Evolutionary conservation across 2,888 invertebrate genomes (phyloP), one percentile per base, ranked within the genome.

Genomic region (Epinotia demarniana): DNA sequence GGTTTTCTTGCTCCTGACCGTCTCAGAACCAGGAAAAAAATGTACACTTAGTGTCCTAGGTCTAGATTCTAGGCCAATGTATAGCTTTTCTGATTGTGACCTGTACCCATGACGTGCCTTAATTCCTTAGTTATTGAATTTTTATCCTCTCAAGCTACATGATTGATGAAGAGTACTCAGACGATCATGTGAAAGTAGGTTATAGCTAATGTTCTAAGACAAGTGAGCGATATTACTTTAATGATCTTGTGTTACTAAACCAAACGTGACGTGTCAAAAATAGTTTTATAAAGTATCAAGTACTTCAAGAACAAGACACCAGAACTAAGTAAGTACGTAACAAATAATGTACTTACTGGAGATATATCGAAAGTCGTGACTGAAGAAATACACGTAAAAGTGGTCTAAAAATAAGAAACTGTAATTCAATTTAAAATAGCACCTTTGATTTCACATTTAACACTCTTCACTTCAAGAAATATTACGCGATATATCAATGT

Each of bases 141-240:
- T 39, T 39, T 39, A 39, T 9, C 9, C 39, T 9, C 9, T 8
- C 33, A 33, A 39, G 60, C 3, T 63, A 2, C 46, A 23, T 66
- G 53, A 66, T 66, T 66, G 27, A 53, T 66, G 49, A 13, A 16
- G 8, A 12, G 43, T 66, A 66, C 27, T 53, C 27, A 66, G n/a
- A 16, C 16, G 27, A 53, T 27, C 19, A 3, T 12, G n/a, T 66
- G 66, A 66, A 49, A 66, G 27, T 66, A n/a, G 49, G 27, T 49
- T 19, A 18, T 39, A 23, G 27, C 49, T 49, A 27, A n/a, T 64
- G 0, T 46, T 13, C 13, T 13, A 19, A 43, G 5, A 60, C 13
- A 16, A 60, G 27, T 19, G 12, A 63, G 18, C 27, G 18, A n/a
- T 1, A 23, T 19, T 12, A 16, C 53, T 53, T 53, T 53, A 53